phyloP scores from a whole-genome alignment of 2,113 vertebrate species.

The Collichthys lucidus region DNA sequence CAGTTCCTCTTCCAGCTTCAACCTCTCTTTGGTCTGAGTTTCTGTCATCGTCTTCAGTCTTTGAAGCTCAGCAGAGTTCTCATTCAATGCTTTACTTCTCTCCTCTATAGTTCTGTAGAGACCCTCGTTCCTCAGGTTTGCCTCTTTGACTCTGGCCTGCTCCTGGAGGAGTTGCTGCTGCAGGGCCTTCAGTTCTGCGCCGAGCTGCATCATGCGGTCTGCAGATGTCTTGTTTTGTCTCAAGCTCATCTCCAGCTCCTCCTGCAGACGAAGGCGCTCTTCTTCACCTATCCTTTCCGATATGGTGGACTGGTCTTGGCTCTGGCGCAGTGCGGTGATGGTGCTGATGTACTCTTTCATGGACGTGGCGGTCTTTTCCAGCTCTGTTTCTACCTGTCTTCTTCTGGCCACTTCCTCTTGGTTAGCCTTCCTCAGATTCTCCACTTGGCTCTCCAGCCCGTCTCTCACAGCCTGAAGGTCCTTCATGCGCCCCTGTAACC shows the following conservation, averaged over 20 bases:
- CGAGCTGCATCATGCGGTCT: conserved; percentile 85
- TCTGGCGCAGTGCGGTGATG: conserved; percentile 87
- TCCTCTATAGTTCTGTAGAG: conserved; percentile 90
- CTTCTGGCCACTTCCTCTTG: conserved; percentile 88
- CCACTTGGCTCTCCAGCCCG: conserved; percentile 88
- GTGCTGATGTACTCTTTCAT: conserved; percentile 87
- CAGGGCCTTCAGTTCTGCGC: conserved; percentile 85
- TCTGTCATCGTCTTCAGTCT: conserved; percentile 89
- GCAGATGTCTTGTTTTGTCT: conserved; percentile 87
- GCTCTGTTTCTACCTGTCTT: conserved; percentile 88
- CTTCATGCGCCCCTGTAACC: conserved; percentile 88
- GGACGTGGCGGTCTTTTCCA: conserved; percentile 85
- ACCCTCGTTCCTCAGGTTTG: conserved; percentile 87
- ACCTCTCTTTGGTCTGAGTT: conserved; percentile 90
- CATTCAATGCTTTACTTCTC: conserved; percentile 88
- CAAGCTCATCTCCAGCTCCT: conserved; percentile 86
- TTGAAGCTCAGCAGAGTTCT: conserved; percentile 86
- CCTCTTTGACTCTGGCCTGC: conserved; percentile 87
- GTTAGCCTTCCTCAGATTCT: conserved; percentile 83
- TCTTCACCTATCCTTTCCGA: conserved; percentile 87
- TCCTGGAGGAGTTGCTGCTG: conserved; percentile 89
- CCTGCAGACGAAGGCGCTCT: conserved; percentile 87
- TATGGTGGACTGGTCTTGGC: conserved; percentile 87
- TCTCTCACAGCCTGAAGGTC: conserved; percentile 90
- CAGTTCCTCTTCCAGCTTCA: conserved; percentile 91